These are phyloP conservation scores for Camponotus fellah DNA, from an alignment of 2,888 invertebrate species.

Conservation along the genomic window DNA sequence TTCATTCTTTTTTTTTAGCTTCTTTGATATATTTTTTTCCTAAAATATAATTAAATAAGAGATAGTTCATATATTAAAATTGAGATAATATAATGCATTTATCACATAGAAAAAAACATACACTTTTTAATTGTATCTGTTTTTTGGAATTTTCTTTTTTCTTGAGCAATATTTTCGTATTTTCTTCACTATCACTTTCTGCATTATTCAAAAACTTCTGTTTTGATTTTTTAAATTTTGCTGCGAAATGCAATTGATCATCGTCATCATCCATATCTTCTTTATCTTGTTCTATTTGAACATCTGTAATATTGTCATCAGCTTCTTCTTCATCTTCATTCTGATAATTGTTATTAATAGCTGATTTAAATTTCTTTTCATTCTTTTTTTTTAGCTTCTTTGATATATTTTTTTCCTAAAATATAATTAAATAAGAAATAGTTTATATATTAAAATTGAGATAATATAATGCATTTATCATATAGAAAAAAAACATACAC, in stretches of 20 bases:
- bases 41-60: constrained; percentile 36
- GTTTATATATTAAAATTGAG: not conserved
- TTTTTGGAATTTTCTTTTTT: constrained; percentile 30
- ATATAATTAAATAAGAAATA: constrained; percentile 11
- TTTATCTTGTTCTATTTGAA: constrained; percentile 19
- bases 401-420: constrained; percentile 44
- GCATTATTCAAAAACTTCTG: constrained; percentile 56
- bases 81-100: not conserved
- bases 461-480: not conserved
- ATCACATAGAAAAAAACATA: constrained; percentile 27
- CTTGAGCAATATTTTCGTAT: constrained; percentile 48
- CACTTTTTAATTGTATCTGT: constrained; percentile 36
- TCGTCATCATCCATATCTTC: constrained; percentile 25
- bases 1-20: constrained; percentile 18
- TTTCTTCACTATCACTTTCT: constrained; percentile 53
- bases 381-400: constrained; percentile 16
- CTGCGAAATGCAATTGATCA: not conserved
- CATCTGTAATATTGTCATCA: constrained; percentile 26
- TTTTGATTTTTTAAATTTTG: constrained; percentile 57
- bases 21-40: constrained; percentile 32
- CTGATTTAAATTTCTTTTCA: constrained; percentile 6
- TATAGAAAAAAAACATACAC: constrained; percentile 39
- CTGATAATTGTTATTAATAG: not conserved
- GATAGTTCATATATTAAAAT: not conserved
- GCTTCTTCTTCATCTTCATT: constrained; percentile 31